phyloP scores from a whole-genome alignment of 2,888 invertebrate genomes.

The Phymatocera aterrima region DNA sequence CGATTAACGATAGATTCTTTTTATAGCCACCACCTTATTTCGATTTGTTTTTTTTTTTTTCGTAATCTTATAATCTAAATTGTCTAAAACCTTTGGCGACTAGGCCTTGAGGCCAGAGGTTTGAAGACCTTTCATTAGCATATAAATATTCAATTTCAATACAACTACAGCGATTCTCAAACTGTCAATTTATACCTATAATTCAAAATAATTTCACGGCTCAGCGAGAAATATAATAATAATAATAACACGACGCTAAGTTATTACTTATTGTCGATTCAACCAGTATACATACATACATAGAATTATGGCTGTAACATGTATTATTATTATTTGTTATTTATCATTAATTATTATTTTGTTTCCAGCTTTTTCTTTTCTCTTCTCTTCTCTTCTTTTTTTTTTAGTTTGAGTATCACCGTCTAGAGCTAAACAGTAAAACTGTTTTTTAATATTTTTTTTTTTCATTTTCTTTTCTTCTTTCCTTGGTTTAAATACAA shows the following conservation, averaged over 20 bases:
- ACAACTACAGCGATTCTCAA: conserved; percentile 63
- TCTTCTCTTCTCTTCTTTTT: conserved; percentile 8
- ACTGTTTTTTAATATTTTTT: conserved; percentile 14
- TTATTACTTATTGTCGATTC: conserved; percentile 44
- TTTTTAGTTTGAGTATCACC: conserved; percentile 59
- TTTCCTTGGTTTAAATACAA: conserved; percentile 53
- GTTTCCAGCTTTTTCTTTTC: conserved; percentile 47
- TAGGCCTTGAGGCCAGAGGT: conserved; percentile 64
- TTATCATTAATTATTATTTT: not conserved
- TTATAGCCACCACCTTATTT: conserved; percentile 68
- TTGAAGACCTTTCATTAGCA: conserved; percentile 48
- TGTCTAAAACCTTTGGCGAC: conserved; percentile 55
- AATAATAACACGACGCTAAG: conserved; percentile 4
- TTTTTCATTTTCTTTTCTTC: no score
- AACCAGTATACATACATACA: conserved; percentile 38
- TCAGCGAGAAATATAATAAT: not conserved
- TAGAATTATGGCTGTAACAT: conserved; percentile 36
- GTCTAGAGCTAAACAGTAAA: conserved; percentile 59
- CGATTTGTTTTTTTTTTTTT: conserved; percentile 46
- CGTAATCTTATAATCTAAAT: conserved; percentile 51
- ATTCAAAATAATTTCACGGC: not conserved
- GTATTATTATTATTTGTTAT: not conserved
- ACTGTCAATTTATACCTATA: no score
- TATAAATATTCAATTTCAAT: conserved; percentile 51
- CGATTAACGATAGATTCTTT: conserved; percentile 56